Percentiles rank a stretch among this genome's conserved stretches.
phyloP scores from a whole-genome alignment of 2,888 invertebrate genomes.

The Rotaria sp. region DNA sequence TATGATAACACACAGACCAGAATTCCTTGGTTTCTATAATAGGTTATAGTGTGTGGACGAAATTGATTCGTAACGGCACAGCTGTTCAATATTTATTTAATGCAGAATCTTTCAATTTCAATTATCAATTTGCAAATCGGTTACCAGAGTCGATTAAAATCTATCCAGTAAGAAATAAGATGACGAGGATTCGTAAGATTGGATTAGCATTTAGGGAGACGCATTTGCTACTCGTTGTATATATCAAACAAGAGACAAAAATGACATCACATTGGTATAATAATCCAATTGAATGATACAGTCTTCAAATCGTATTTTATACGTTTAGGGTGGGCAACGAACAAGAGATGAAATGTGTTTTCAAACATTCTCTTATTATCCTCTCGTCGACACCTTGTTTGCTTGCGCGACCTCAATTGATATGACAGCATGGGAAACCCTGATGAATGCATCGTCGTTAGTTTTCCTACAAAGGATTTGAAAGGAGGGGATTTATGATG shows the following conservation, averaged over 20 bases:
- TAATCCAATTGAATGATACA: not conserved
- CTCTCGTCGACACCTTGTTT: not conserved
- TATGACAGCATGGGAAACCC: not conserved
- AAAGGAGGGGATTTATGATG: no score
- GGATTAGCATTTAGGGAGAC: conserved; percentile 21
- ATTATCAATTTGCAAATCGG: not conserved
- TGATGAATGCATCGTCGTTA: not conserved
- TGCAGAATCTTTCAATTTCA: not conserved
- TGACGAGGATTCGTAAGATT: no score
- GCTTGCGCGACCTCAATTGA: not conserved
- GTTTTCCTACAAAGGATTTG: no score
- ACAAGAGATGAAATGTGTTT: not conserved
- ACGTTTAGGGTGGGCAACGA: not conserved
- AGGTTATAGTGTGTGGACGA: not conserved
- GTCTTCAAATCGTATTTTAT: not conserved
- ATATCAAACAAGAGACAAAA: not conserved
- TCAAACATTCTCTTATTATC: not conserved
- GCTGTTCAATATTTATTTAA: not conserved
- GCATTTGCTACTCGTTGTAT: conserved; percentile 35
- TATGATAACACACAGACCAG: not conserved
- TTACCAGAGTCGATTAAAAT: not conserved
- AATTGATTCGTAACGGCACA: not conserved
- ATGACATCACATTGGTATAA: not conserved
- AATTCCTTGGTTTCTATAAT: not conserved
- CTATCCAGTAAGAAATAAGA: not conserved